Evolutionary conservation across 2,888 invertebrate genomes (phyloP), one percentile per base, ranked within the genome.

Genomic region (Ephialtes manifestator): DNA sequence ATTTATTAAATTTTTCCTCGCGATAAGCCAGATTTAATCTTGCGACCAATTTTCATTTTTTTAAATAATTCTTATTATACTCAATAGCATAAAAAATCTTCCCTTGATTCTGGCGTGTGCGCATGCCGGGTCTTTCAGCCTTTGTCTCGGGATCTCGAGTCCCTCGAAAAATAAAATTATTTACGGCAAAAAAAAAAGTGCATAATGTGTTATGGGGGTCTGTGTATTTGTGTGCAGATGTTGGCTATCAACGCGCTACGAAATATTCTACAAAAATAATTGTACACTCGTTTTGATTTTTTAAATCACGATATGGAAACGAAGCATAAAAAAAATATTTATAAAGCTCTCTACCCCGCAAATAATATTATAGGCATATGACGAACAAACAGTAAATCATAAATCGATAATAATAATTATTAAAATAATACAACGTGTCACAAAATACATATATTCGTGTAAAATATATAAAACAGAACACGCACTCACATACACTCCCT

Each of bases 321-420:
- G 74, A 35, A 84, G 82, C 92, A 92, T 84, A 88, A 86, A 93
- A 89, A 90, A 93, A 93, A 91, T 92, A 90, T 91, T 92, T 93
- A 94, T 95, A 94, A 94, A 94, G 95, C 95, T 96, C 96, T 96
- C 96, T 96, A 96, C 96, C 96, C 96, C 95, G 95, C 95, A 95
- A 94, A 95, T 94, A 91, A 92, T 94, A 67, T 65, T 51, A 65
- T 88, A 93, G 93, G 92, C 92, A 91, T 91, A 93, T 92, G 93
- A 77, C 55, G 80, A 82, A 86, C 70, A 53, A 68, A 85, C 60
- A 43, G 63, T 80, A 71, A 87, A 35, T 43, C 75, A 72, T 74
- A 55, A 85, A 79, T 84, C 15, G n/a, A 81, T 75, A 72, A 39
- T 65, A 7, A 35, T 31, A 72, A 39, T 65, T n/a, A 35, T 31